Evolutionary conservation across 2,888 invertebrate genomes (phyloP), one percentile per base, ranked within the genome.

Genomic region (Chydorus sphaericus): DNA sequence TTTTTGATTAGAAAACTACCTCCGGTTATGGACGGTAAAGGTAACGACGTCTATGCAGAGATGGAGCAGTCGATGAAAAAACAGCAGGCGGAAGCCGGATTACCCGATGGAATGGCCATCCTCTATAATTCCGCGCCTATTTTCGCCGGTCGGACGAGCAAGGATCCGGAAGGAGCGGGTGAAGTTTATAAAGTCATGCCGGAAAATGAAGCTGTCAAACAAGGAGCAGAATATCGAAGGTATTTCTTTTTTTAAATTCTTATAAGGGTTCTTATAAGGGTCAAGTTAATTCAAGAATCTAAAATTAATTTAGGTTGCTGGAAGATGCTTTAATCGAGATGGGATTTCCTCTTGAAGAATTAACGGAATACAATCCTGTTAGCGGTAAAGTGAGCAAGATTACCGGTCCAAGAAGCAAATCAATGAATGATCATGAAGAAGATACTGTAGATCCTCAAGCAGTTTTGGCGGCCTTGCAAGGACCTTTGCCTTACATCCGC

Each of bases 51-150:
- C 36, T 55, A 55, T 33, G 38, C 48, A 49, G 33, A 23, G 26
- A 48, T 48, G 48, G 55, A 55, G n/a, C 20, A 28, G n/a, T 44
- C 44, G 44, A 44, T 14, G n/a, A 20, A 44, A 44, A 28, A 26
- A 26, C 29, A 36, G 18, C 26, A 30, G 11, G 33, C 16, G 23
- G 36, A 31, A 8, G 31, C 36, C 23, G 39, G n/a, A 8, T n/a
- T 55, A n/a, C 55, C 48, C 18, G 48, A 18, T n/a, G 55, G 55
- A 31, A 48, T 49, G 55, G 49, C 55, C 26, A 26, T 55, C 11
- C 31, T 55, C n/a, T 55, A 55, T 49, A 49, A 48, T 10, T 36
- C 48, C n/a, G 55, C 33, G 48, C 55, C 55, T 26, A 36, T 55
- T 36, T 55, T 38, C 26, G 28, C 55, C n/a, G n/a, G n/a, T n/a